phyloP scores from a whole-genome alignment of 2,113 vertebrate species.

The Condylura cristata region DNA sequence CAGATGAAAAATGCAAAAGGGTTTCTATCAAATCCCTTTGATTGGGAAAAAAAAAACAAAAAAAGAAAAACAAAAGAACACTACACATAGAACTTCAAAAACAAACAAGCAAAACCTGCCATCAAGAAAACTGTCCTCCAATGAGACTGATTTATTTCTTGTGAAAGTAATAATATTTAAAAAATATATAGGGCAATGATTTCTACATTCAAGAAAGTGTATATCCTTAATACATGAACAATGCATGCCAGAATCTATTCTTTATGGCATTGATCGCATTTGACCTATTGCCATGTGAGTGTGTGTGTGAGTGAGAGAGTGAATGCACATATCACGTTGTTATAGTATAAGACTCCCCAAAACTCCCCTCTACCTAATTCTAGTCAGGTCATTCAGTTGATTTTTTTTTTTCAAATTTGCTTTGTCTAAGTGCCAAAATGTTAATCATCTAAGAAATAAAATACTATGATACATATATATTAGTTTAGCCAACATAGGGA shows the following conservation, averaged over 20 bases:
- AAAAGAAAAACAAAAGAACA: too few relatives aligned
- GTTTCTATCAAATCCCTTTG: constrained; percentile 3
- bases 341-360: neutral
- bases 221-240: neutral
- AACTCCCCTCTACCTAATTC: neutral
- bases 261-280: neutral
- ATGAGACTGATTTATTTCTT: neutral
- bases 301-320: neutral
- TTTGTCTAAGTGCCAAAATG: neutral
- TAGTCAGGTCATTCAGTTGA: neutral
- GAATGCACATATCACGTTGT: neutral
- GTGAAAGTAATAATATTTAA: neutral
- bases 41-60: neutral
- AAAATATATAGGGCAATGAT: neutral
- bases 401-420: neutral
- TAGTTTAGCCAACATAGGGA: neutral
- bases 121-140: neutral
- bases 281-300: fast-evolving
- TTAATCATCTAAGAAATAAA: neutral
- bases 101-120: neutral
- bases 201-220: neutral
- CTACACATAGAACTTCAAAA: neutral
- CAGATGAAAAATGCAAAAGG: neutral
- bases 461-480: neutral
- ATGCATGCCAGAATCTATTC: neutral